Evolutionary conservation across 2,113 vertebrate genomes (phyloP), one percentile per base, ranked within the genome.

Genomic region (Dinomys branickii): DNA sequence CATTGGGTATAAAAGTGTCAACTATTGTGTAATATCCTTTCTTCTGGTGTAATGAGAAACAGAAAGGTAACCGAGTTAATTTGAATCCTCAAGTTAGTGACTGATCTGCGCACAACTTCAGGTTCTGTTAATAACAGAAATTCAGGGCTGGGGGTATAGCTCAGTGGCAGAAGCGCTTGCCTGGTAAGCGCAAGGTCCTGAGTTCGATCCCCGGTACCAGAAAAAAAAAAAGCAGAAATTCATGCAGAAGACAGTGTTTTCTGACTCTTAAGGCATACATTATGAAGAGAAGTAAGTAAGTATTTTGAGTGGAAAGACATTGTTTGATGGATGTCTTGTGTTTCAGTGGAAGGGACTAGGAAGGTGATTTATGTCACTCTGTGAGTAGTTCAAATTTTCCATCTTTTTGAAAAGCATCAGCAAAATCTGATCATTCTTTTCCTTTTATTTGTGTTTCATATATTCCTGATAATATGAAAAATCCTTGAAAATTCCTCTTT

Each of bases 381-480:
- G 58, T 56, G 59, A 69, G 41, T 78, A 22, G 84, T 94, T 96
- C 95, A 89, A 95, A 85, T 97, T 96, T 82, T 61, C 38, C 44
- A 59, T 58, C 0, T 81, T 58, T 56, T 63, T 20, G 28, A 83
- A 87, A 82, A 95, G 58, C 81, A 85, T 82, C 90, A 91, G 7
- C 67, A 94, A 94, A 54, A 33, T 71, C 91, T 98, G 56, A 94
- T 91, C 73, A 61, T 90, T 85, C 35, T 83, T 97, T 85, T 82
- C 50, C 47, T 78, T 17, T 52, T 92, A 26, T 94, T 83, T 90
- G 7, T 54, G 73, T 96, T 97, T 82, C 93, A 16, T 97, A 26
- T 75, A 75, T 95, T 75, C 16, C 85, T 47, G 44, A 78, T 59
- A 90, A 80, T 73, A 56, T 78, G 28, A 84, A 95, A 91, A 86